phyloP scores from a whole-genome alignment of 64 coral and sea anemone species.

The Dendronephthya gigantea region DNA sequence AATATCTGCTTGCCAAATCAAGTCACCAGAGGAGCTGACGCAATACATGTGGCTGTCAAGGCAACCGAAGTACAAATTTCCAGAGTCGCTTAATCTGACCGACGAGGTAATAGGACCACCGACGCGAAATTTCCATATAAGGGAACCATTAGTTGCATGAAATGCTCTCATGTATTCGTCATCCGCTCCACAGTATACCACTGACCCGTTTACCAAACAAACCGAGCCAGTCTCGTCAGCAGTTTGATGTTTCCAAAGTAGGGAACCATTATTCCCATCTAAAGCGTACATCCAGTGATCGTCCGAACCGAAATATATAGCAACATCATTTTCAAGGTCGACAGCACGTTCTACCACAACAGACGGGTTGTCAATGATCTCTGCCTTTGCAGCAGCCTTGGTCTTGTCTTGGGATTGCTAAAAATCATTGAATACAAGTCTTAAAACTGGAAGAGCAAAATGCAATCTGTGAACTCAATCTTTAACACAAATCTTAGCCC shows the following conservation, averaged over 20 bases:
- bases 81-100: slow-evolving; percentile 58
- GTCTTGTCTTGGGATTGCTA: background rate
- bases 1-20: slow-evolving; percentile 63
- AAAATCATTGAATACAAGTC: too few species aligned
- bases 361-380: background rate
- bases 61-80: slow-evolving; percentile 69
- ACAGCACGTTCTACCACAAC: background rate
- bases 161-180: slow-evolving; percentile 73
- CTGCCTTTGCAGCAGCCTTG: background rate
- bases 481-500: too few species aligned
- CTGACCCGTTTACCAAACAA: slow-evolving; percentile 64
- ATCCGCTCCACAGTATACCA: slow-evolving; percentile 85
- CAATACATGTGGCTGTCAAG: slow-evolving; percentile 71
- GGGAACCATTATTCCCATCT: slow-evolving; percentile 51
- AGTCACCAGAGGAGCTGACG: slow-evolving; percentile 59
- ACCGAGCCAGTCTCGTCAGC: slow-evolving; percentile 80
- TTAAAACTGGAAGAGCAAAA: too few species aligned
- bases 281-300: slow-evolving; percentile 90
- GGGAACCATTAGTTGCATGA: slow-evolving; percentile 51
- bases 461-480: too few species aligned
- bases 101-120: slow-evolving; percentile 68
- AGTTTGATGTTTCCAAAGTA: slow-evolving; percentile 88
- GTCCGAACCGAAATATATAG: slow-evolving; percentile 60
- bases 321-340: slow-evolving; percentile 35
- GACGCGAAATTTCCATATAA: slow-evolving; percentile 75